Conservation (phyloP, 1,140 invertebrate genomes). For the Pogonomyrmex californicus region DNA sequence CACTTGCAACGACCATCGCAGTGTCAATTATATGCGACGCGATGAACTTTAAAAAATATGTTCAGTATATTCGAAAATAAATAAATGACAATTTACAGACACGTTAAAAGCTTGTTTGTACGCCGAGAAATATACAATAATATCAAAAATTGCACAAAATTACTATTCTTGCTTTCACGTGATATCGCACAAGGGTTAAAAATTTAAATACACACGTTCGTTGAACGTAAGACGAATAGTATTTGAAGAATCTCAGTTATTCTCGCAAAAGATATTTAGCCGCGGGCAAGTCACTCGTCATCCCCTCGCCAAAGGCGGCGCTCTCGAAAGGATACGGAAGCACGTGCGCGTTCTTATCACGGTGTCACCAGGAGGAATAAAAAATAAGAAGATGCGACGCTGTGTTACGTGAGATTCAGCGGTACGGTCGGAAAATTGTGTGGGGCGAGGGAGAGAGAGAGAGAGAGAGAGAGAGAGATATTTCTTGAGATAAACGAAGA, state of each 20-base stretch:
- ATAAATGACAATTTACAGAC: background rate
- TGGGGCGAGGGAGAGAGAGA: background rate
- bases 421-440: conserved; percentile 68
- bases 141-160: background rate
- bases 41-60: background rate
- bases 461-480: conserved; percentile 2
- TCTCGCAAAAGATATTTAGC: conserved; percentile 36
- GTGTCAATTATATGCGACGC: too few species aligned
- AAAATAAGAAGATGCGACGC: conserved; percentile 63
- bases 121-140: background rate
- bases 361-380: conserved; percentile 68
- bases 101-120: background rate
- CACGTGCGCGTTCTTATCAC: conserved; percentile 78
- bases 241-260: conserved; percentile 58
- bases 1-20: background rate
- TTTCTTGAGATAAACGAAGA: conserved; percentile 41
- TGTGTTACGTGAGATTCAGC: conserved; percentile 56
- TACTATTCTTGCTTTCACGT: background rate
- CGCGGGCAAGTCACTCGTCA: conserved; percentile 50
- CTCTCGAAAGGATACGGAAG: conserved; percentile 68
- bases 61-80: background rate
- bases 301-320: conserved; percentile 43
- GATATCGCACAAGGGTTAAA: background rate
- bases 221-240: conserved; percentile 6
- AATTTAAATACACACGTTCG: background rate